Conservation (phyloP, 2,797 vertebrate genomes). For the Zalophus californianus region DNA sequence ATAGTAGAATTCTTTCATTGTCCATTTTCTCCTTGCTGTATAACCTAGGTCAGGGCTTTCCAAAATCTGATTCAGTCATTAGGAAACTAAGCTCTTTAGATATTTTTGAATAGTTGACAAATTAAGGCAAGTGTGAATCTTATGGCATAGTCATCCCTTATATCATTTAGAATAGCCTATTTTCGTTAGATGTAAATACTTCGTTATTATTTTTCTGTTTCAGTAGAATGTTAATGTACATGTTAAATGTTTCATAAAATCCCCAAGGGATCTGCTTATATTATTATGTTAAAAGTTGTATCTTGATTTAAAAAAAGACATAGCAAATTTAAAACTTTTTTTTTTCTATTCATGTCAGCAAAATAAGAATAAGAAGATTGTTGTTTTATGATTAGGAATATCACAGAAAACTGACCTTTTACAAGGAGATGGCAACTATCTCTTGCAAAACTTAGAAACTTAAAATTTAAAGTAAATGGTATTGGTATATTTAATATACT, state of each 20-base stretch:
- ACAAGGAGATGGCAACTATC: not conserved
- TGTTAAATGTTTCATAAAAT: slow-evolving; percentile 38
- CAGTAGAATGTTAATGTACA: not conserved
- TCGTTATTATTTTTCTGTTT: slow-evolving; percentile 2
- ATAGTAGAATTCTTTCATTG: not conserved
- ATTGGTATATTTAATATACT: not conserved
- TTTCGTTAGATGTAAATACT: slow-evolving; percentile 23
- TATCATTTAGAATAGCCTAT: not conserved
- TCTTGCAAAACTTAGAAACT: not conserved
- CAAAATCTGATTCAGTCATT: not conserved
- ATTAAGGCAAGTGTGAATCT: not conserved
- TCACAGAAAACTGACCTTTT: not conserved
- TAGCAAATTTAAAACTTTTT: not conserved
- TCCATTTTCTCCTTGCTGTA: not conserved
- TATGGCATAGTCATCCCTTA: not conserved
- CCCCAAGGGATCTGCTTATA: not conserved
- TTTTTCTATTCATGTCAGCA: slow-evolving; percentile 12
- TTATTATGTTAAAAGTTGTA: slow-evolving; percentile 23
- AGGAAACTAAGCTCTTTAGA: not conserved
- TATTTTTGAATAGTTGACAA: slow-evolving; percentile 8
- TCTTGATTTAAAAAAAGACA: not conserved
- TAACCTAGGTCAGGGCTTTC: not conserved
- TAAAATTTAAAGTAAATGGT: not conserved
- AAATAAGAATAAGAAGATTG: not conserved
- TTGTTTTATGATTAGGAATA: not conserved